Evolutionary conservation across 2,113 vertebrate genomes (phyloP), one percentile per base, ranked within the genome.

Genomic region (Psilopsiagon aurifrons): DNA sequence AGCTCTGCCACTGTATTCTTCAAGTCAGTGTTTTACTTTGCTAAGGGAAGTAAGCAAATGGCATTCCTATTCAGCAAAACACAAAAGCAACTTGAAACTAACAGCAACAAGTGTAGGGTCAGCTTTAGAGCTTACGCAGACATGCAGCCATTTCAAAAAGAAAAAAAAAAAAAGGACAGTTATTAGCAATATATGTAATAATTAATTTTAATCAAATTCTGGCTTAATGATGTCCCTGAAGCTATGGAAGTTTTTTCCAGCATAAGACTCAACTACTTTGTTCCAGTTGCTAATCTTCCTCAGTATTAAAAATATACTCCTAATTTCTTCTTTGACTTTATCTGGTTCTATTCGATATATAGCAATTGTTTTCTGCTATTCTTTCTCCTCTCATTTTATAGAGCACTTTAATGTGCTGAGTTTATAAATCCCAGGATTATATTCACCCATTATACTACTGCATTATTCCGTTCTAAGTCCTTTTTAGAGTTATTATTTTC

Each of bases 131-230:
- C 17, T 69, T 25, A 16, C 8, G 54, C 17, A 84, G 22, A 74
- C 31, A 13, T 11, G 11, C 8, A 75, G 22, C 4, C 17, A 11
- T 57, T 74, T 49, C 35, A 27, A 77, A 60, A 90, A 77, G 33
- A 57, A 22, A 20, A 33, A 57, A 22, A 20, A 33, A 20, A 33
- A 57, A 57, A 57, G 6, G 13, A 10, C 17, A 43, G 17, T 86
- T 80, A 41, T 3, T n/a, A 67, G 37, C 28, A 78, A 44, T 86
- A 51, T 18, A 63, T 28, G 37, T 81, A 75, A 70, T 81, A 81
- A 86, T 81, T 89, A 86, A 94, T 92, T 95, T 85, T 80, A 63
- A 80, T 86, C 54, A 19, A 88, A 92, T 83, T 94, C 46, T 57
- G 23, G 3, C 5, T 75, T 91, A 88, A 84, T 81, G 7, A 73